Conservation (phyloP, 2,888 invertebrate genomes). For the Tipula unca region DNA sequence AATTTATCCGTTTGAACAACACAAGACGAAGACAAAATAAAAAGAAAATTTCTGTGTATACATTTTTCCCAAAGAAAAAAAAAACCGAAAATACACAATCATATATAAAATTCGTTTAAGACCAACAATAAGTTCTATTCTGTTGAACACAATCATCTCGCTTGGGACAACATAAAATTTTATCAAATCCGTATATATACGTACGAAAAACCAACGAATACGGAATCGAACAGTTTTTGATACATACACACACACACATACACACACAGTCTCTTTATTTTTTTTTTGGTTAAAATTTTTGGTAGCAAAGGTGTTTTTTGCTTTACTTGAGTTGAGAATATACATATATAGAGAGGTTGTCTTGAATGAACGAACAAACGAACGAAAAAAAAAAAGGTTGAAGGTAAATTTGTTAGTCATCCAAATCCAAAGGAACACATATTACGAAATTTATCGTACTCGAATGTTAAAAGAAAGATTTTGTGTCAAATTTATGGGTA, state of each 20-base stretch:
- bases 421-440: background rate
- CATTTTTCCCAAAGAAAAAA: background rate
- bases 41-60: background rate
- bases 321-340: background rate
- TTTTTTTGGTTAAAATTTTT: background rate
- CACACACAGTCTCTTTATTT: background rate
- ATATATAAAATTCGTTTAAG: background rate
- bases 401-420: background rate
- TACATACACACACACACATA: no score
- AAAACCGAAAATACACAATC: background rate
- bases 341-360: background rate
- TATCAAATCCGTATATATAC: background rate
- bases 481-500: background rate
- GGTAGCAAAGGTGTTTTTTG: background rate
- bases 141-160: background rate
- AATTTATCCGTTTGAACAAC: background rate
- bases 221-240: background rate
- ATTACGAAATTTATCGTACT: background rate
- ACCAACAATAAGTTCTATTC: slow-evolving; percentile 8
- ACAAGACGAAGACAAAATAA: background rate
- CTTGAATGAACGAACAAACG: background rate
- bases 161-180: background rate
- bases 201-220: background rate
- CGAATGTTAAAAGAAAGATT: background rate
- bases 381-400: background rate